Evolutionary conservation across 2,888 invertebrate genomes (phyloP), one percentile per base, ranked within the genome.

Genomic region (Agonopterix heracliana): DNA sequence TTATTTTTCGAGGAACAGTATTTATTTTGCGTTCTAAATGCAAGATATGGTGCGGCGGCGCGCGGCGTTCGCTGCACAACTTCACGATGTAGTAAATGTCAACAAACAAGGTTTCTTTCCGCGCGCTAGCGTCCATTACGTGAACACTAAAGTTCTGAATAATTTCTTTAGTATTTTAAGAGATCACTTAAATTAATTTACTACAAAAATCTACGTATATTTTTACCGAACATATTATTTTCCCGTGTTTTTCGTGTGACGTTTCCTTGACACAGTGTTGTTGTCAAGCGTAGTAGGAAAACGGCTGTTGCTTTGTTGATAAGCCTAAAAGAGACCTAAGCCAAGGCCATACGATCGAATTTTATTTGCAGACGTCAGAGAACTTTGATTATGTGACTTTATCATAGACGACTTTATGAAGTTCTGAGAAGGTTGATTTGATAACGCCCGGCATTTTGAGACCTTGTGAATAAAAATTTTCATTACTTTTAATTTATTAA

Each of bases 21-120:
- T 63, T 70, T 70, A 71, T 65, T 42, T 43, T 57, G 59, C 68
- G 64, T 56, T 67, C 56, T 63, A 66, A 69, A 61, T 65, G 60
- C 61, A 60, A 78, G 72, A 78, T 77, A 80, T 77, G 71, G 72
- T 71, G 66, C 66, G 65, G 71, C 71, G 78, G 74, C 77, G 80
- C 78, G 77, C 66, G 66, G 70, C 69, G 64, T 71, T 69, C 69
- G 64, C 71, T 69, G 77, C 74, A 74, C 78, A 74, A 78, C 81
- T 77, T 77, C 71, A 73, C 71, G 67, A 69, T 67, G 71, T 26
- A 26, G 26, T 43, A 54, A 54, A 64, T 69, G 69, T 71, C 71
- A 71, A 71, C 68, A 71, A 71, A 68, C 64, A 69, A 64, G 58
- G 52, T 51, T 53, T 48, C 52, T 41, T 53, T 48, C 54, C 47